Evolutionary conservation across 2,888 invertebrate species (phyloP).

Genomic region (Galerucella calmariensis): DNA sequence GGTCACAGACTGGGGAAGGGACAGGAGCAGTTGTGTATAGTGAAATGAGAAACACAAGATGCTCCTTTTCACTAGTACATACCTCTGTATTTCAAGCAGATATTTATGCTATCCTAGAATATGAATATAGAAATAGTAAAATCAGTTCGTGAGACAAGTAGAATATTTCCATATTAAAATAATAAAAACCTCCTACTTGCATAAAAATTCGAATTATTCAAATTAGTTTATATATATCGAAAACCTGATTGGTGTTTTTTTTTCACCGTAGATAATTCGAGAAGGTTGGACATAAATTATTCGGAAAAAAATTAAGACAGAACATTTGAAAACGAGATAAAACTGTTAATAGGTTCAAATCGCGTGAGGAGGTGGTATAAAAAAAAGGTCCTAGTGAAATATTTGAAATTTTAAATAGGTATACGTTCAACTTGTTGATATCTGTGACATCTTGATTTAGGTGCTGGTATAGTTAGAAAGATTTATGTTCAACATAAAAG

Average conservation of each 20-base stretch:
- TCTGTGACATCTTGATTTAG: slow-evolving; percentile 2
- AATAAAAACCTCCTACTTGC: not conserved
- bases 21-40: too few relatives aligned
- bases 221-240: not conserved
- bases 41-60: too few relatives aligned
- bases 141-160: not conserved
- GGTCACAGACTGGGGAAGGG: too few relatives aligned
- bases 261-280: not conserved
- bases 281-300: slow-evolving; percentile 1
- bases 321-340: slow-evolving; percentile 16
- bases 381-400: not conserved
- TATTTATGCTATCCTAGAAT: too few relatives aligned
- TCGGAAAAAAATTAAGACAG: not conserved
- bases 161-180: not conserved
- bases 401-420: slow-evolving; percentile 13
- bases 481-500: not conserved
- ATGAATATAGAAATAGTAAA: too few relatives aligned
- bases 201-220: slow-evolving; percentile 3
- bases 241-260: not conserved
- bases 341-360: slow-evolving; percentile 10
- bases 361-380: slow-evolving; percentile 14
- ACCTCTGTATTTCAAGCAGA: too few relatives aligned
- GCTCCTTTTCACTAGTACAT: too few relatives aligned
- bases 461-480: not conserved
- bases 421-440: slow-evolving; percentile 9